A percentile compares a stretch with the other conserved stretches of the same genome.
Conservation (phyloP, 2,113 vertebrate species). For the Eulemur rufifrons region DNA sequence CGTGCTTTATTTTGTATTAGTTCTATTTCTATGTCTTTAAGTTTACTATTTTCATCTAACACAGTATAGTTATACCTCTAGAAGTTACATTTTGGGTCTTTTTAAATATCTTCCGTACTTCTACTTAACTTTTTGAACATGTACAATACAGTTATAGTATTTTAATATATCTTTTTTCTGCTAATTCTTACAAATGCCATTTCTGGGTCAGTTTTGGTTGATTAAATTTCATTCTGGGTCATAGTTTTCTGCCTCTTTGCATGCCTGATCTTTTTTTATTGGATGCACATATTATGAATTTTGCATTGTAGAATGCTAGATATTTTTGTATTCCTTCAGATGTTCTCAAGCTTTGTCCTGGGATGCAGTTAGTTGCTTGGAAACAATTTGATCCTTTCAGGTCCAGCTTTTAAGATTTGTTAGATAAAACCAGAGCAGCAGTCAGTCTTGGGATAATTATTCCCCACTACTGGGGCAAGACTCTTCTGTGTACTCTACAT, state of each 20-base stretch:
- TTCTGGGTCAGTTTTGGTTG: background rate
- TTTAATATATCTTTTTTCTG: background rate
- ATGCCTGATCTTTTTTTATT: background rate
- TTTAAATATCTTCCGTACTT: background rate
- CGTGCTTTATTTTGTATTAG: background rate
- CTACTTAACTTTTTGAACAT: background rate
- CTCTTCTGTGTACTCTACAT: background rate
- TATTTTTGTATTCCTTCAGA: background rate
- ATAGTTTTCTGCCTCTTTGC: background rate
- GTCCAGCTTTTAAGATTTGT: background rate
- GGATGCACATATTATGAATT: background rate
- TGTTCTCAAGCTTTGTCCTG: background rate
- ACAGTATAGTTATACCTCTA: background rate
- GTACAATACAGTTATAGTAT: background rate
- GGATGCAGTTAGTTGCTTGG: background rate
- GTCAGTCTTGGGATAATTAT: background rate
- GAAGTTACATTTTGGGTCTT: background rate
- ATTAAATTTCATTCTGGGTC: background rate
- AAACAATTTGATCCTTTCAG: background rate
- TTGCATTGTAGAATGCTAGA: background rate
- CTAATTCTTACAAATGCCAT: background rate
- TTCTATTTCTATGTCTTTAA: background rate
- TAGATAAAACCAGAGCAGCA: background rate
- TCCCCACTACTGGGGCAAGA: background rate
- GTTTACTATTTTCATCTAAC: background rate